Evolutionary conservation across 1,140 invertebrate species (phyloP).

Genomic region (Trichonephila inaurata): DNA sequence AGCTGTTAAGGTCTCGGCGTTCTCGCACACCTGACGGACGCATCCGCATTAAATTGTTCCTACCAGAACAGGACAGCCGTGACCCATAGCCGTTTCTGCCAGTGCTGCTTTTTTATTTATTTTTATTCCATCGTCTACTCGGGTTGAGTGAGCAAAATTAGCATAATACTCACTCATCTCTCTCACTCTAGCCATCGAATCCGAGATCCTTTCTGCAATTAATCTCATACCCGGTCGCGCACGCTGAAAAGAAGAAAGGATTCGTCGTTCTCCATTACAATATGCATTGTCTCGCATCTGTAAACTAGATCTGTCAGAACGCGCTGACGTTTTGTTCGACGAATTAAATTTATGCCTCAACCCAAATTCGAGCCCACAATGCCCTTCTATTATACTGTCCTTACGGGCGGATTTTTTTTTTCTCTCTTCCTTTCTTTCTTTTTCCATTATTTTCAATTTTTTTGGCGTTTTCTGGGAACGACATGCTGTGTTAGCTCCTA

Average conservation of each 20-base stretch:
- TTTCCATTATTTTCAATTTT: conserved; percentile 26
- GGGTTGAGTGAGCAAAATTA: conserved; percentile 21
- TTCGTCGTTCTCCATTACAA: conserved; percentile 39
- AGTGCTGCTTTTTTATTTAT: background rate
- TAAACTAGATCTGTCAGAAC: conserved; percentile 76
- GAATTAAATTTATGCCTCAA: conserved; percentile 75
- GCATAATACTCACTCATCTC: conserved; percentile 68
- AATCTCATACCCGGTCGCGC: conserved; percentile 63
- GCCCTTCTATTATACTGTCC: conserved; percentile 55
- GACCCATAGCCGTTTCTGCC: conserved; percentile 16
- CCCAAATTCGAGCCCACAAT: conserved; percentile 73
- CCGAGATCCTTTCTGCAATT: conserved; percentile 60
- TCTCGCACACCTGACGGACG: conserved; percentile 35
- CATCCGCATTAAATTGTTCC: conserved; percentile 55
- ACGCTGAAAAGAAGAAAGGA: conserved; percentile 49
- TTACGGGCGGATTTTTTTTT: conserved; percentile 36
- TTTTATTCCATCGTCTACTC: background rate
- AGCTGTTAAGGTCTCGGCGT: conserved; percentile 28
- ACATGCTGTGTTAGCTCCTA: conserved; percentile 65
- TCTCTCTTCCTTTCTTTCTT: background rate
- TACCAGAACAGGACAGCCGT: conserved; percentile 52
- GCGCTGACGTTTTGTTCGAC: conserved; percentile 72
- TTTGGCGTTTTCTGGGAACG: conserved; percentile 58
- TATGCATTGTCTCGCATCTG: conserved; percentile 66
- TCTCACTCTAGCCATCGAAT: background rate